Conservation (phyloP, 2,113 vertebrate genomes). For the Eptatretus burgeri region DNA sequence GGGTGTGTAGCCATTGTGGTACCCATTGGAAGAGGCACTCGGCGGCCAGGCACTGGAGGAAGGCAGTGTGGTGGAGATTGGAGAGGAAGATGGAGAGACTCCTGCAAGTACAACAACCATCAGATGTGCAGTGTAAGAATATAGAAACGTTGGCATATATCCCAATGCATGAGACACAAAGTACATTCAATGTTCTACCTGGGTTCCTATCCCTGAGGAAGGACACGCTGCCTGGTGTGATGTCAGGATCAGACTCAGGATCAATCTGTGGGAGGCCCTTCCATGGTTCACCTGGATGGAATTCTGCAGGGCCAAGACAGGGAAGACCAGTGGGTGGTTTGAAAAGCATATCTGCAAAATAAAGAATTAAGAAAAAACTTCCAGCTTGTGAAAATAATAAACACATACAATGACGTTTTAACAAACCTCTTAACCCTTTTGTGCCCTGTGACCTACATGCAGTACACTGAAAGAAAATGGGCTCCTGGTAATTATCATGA, state of each 20-base stretch:
- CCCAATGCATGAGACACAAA: no score
- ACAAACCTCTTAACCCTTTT: no score
- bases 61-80: slow-evolving; percentile 4
- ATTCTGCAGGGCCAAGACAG: neutral
- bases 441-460: no score
- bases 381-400: no score
- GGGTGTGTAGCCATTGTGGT: slow-evolving; percentile 4
- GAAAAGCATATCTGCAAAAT: no score
- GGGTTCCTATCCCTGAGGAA: slow-evolving; percentile 5
- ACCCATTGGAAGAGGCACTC: slow-evolving; percentile 3
- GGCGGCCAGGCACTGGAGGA: slow-evolving; percentile 4
- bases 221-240: neutral
- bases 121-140: neutral
- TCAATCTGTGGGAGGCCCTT: slow-evolving; percentile 2
- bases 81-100: neutral
- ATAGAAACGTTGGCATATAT: no score
- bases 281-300: slow-evolving; percentile 1
- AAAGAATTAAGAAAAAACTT: no score
- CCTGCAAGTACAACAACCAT: neutral
- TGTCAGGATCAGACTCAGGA: slow-evolving; percentile 1
- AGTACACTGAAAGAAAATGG: no score
- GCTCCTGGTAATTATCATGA: no score
- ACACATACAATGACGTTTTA: no score
- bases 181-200: neutral
- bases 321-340: no score